Base-by-base conservation (phyloP, 1,140 invertebrate genomes). In the Anastrepha obliqua region DNA sequence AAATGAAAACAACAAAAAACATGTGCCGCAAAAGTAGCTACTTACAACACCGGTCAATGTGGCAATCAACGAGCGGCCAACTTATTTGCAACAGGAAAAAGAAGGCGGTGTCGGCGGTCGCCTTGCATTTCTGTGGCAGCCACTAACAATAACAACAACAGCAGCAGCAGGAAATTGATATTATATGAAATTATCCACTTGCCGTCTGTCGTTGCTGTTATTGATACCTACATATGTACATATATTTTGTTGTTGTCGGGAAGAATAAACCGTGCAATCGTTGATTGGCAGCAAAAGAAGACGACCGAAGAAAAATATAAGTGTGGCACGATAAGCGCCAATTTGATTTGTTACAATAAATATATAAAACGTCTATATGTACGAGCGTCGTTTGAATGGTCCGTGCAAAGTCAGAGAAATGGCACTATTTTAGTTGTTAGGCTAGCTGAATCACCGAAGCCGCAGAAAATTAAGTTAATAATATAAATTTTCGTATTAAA, bases 131-230 rank as follows among this genome's bases (percentile, higher is more conserved):
- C 51, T 55, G 51, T 55, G 11, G 51, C 51, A 55, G 51, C 2
- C 6, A 55, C 29, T 29, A 9, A 62, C 60, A 62, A 29, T 29
- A 29, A 62, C n/a, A 62, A 17, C n/a, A 62, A 29, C 42, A 55
- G 17, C 8, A 62, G 20, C 39, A 42, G 58, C 85, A 86, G 85
- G 85, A 86, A 86, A 86, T 86, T 59, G 59, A 59, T 86, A 62
- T 62, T 60, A 86, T 86, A 86, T 62, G 42, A 86, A 86, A 86
- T 86, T 86, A 86, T 86, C 85, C 85, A 86, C 85, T 86, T 62
- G 59, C 85, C 60, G 59, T 11, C 65, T 67, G 70, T 74, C 11
- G 42, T 74, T 74, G 11, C 39, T 67, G 13, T 74, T 3, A 15
- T 3, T 39, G 65, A 15, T 78, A 9, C 44, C n/a, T 11, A 17